Base-by-base conservation (phyloP, 1,140 invertebrate species). In the Leptinotarsa undecemlineata region DNA sequence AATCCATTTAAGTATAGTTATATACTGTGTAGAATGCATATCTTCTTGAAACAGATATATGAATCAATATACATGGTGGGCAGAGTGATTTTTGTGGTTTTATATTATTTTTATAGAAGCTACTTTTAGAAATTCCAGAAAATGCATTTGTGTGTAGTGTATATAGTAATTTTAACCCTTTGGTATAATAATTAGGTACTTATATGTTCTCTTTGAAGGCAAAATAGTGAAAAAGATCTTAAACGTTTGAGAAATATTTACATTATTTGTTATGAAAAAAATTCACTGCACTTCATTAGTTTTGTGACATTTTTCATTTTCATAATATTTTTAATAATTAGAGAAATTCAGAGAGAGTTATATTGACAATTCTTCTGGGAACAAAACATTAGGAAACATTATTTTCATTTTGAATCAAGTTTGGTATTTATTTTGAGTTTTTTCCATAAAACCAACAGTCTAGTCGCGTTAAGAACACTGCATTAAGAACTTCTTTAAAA, bases 31-130 rank as follows among this genome's bases (percentile, higher is more conserved):
- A 57, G 51, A 57, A 57, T 15, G 51, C 51, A 57, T 57, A 57
- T 57, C 51, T 57, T 19, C 51, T 42, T 42, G 33, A 42, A 33
- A 8, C 51, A 57, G 51, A 57, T 42, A 42, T 42, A 57, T 57
- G 51, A 57, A 57, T 57, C 51, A 57, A 57, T 57, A 57, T 57
- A 57, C n/a, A 57, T 19, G 51, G n/a, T 57, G 51, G n/a, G 51
- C 51, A 57, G 51, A 57, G 51, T 0, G n/a, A 57, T 57, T 57
- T 57, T 57, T 15, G 51, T 57, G 51, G 51, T 57, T 57, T 57
- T 14, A 57, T 57, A 57, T 57, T 57, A 57, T 57, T 57, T 57
- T 57, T 57, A 57, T 57, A 57, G 51, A 1, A 19, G 51, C 51
- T 57, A 15, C 51, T 57, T 57, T 19, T 57, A 57, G 51, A 19